Base-by-base conservation (phyloP, 2,888 invertebrate species). In the Acronicta psi region DNA sequence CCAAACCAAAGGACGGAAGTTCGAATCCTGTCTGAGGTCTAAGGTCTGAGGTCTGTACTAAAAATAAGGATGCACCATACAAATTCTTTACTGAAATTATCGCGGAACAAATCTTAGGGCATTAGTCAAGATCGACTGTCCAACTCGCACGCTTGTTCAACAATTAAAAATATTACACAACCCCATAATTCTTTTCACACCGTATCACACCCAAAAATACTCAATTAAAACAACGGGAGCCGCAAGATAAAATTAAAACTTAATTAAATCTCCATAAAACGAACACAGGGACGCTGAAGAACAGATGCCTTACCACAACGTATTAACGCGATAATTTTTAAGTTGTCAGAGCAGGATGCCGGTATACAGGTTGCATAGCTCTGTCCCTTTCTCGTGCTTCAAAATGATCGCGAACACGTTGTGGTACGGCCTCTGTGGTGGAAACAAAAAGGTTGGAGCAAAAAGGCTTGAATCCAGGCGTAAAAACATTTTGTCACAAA, bases 201-300 rank as follows among this genome's bases (percentile, higher is more conserved):
- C 80, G 83, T 85, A 86, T 76, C 81, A 74, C 73, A 75, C 75
- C 80, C 75, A 81, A 85, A 84, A 77, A 72, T 82, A 76, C 81
- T 83, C 83, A 88, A 87, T 86, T 87, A 84, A 76, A 85, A 85
- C 84, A 87, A 88, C 89, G 72, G 91, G 84, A 89, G 89, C 88
- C 81, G 79, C 68, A 77, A 89, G 92, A 92, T 91, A 92, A 91
- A 90, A 91, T 92, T 92, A 91, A 92, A 91, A 88, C 89, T 92
- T 92, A 92, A 92, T 93, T 92, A 93, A 93, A 92, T 86, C 84
- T 87, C 88, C 84, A 90, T 91, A 90, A 71, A 71, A 87, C 78
- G 80, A 82, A 65, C 52, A 63, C 63, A 50, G 54, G 31, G 13
- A 13, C 31, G 31, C n/a, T 34, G 34, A 34, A 34, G 34, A 34